These are phyloP conservation scores for Choloepus hoffmanni DNA, from an alignment of 2,113 vertebrate species.

Conservation along the genomic window DNA sequence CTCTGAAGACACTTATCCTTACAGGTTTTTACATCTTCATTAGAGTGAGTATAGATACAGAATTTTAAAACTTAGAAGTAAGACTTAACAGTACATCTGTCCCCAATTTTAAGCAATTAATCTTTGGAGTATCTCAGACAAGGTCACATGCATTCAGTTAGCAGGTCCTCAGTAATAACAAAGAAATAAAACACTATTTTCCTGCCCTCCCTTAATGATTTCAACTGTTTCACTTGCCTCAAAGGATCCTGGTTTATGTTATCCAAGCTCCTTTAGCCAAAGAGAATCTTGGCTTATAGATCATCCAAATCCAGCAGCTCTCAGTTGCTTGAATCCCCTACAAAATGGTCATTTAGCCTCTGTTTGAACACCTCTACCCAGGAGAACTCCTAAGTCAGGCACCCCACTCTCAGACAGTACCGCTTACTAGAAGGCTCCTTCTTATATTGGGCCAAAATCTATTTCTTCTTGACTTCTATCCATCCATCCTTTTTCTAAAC, in stretches of 20 bases:
- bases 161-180: background rate
- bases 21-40: background rate
- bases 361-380: background rate
- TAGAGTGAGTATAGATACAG: background rate
- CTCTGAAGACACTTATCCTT: background rate
- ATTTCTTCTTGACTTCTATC: background rate
- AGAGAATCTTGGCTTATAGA: background rate
- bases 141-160: background rate
- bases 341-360: background rate
- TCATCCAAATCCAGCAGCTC: background rate
- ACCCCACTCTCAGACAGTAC: background rate
- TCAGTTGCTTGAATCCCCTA: background rate
- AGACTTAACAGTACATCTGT: background rate
- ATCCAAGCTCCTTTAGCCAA: background rate
- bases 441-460: background rate
- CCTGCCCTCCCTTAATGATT: background rate
- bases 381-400: background rate
- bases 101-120: slow-evolving; percentile 38
- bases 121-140: background rate
- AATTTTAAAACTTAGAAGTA: background rate
- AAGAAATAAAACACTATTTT: background rate
- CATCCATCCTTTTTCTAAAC: background rate
- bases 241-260: background rate
- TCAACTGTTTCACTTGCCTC: slow-evolving; percentile 18
- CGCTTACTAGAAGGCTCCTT: background rate